Percentiles rank a stretch among this genome's conserved stretches.
These are phyloP conservation scores for Ceryle rudis DNA, from an alignment of 2,797 vertebrate genomes.

Conservation along the genomic window DNA sequence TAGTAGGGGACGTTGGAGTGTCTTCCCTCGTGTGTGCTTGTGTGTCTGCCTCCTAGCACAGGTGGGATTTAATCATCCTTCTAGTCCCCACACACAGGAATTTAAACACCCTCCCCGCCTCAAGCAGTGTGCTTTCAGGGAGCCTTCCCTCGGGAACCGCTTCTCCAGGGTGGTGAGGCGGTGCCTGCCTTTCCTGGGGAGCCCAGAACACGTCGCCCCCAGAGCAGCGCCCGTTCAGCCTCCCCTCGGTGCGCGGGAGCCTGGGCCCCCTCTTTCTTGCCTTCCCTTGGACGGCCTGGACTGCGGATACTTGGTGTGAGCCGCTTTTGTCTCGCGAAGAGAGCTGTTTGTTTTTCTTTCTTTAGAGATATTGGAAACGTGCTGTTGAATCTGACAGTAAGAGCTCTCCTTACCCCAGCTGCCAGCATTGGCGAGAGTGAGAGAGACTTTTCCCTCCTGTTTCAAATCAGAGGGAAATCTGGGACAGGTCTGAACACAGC, in stretches of 20 bases:
- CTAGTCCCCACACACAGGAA: neutral
- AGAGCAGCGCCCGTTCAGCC: neutral
- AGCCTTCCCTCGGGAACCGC: neutral
- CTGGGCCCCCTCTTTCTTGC: neutral
- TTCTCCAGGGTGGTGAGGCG: neutral
- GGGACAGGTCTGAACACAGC: slow-evolving; percentile 58
- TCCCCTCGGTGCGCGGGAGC: neutral
- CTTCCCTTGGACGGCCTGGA: neutral
- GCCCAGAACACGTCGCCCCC: neutral
- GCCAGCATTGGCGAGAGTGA: neutral
- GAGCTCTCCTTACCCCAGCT: neutral
- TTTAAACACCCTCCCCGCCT: neutral
- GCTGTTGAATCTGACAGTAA: neutral
- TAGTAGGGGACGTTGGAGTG: neutral
- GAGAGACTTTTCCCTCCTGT: neutral
- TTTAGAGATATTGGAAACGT: neutral
- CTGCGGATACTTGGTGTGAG: neutral
- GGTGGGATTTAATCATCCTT: neutral
- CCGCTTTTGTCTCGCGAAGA: neutral
- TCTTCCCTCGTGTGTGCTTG: neutral
- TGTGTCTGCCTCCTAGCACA: neutral
- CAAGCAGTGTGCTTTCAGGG: neutral
- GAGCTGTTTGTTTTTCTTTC: neutral
- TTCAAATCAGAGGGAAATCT: slow-evolving; percentile 15
- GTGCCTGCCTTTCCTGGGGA: neutral